Percentiles rank a stretch among this genome's conserved stretches.
These are phyloP conservation scores for Phrynosoma blainvillii DNA, from an alignment of 2,113 vertebrate species.

Conservation along the genomic window DNA sequence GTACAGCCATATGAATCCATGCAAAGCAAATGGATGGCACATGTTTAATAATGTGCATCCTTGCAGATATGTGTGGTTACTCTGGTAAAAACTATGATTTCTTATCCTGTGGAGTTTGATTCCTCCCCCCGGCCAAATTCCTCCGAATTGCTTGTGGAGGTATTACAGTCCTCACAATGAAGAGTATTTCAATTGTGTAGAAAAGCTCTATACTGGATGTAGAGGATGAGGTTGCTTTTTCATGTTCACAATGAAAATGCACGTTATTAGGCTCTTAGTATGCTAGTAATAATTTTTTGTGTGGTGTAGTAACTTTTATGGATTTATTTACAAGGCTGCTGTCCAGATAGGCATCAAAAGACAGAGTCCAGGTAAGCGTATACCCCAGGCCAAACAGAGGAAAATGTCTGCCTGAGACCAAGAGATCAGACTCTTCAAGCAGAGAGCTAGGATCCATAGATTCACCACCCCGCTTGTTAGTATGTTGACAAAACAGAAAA, in stretches of 20 bases:
- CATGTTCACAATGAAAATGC: neutral
- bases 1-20: too few relatives aligned
- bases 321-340: neutral
- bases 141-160: too few relatives aligned
- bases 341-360: neutral
- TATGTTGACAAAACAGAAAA: neutral
- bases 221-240: neutral
- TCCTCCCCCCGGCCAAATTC: too few relatives aligned
- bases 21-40: too few relatives aligned
- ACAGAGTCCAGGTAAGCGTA: neutral
- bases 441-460: neutral
- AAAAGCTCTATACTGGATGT: neutral
- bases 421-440: neutral
- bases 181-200: too few relatives aligned
- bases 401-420: neutral
- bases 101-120: too few relatives aligned
- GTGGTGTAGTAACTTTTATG: neutral
- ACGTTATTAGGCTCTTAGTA: neutral
- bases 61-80: too few relatives aligned
- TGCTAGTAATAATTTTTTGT: neutral
- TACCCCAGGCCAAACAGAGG: neutral
- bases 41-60: too few relatives aligned
- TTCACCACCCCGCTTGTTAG: neutral
- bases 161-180: too few relatives aligned
- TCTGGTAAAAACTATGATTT: too few relatives aligned